Evolutionary conservation across 2,888 invertebrate genomes (phyloP).

Genomic region (Mantis religiosa): DNA sequence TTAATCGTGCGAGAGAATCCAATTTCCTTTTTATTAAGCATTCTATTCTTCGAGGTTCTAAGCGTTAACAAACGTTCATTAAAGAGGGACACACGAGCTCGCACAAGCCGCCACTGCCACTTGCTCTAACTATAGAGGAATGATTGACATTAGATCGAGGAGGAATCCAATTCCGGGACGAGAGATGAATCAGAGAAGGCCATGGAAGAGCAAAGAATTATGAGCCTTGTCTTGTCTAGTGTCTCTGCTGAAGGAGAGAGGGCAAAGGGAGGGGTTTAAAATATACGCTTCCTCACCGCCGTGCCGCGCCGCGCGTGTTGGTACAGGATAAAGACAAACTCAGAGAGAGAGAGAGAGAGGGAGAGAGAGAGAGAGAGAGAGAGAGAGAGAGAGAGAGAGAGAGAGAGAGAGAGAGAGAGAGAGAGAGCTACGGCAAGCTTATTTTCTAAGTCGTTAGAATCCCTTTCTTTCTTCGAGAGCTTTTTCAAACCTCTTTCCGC

Average conservation of each 20-base stretch:
- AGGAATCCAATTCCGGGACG: not conserved
- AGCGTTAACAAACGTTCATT: too few species aligned
- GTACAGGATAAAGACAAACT: not conserved
- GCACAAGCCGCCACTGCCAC: not conserved
- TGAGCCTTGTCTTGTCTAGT: not conserved
- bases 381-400: too few species aligned
- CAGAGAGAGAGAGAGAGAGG: too few species aligned
- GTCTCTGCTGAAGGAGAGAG: not conserved
- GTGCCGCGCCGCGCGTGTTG: not conserved
- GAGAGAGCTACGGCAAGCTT: not conserved
- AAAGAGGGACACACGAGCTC: too few species aligned
- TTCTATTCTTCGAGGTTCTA: too few species aligned
- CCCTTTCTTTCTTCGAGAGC: not conserved
- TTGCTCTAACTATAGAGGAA: not conserved
- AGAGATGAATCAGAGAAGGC: not conserved
- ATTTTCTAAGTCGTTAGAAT: not conserved
- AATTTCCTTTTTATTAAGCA: too few species aligned
- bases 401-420: too few species aligned
- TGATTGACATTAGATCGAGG: not conserved
- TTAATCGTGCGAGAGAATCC: too few species aligned
- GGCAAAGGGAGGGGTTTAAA: not conserved
- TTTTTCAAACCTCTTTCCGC: not conserved
- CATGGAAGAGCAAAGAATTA: not conserved
- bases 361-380: too few species aligned
- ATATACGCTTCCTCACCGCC: not conserved